A percentile compares a stretch with the other conserved stretches of the same genome.
Conservation (phyloP, 1,140 invertebrate species). For the Thaumetopoea pityocampa region DNA sequence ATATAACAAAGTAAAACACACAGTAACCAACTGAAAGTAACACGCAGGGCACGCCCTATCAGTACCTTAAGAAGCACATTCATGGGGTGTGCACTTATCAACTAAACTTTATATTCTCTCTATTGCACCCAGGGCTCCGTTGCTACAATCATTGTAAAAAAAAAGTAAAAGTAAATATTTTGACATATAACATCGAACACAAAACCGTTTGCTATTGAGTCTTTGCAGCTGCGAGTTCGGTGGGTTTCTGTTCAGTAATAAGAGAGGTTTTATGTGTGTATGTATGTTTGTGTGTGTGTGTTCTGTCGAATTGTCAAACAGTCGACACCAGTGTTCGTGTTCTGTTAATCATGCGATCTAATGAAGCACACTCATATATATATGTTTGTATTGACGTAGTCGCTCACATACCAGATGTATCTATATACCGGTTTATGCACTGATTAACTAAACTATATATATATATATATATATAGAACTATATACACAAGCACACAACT, state of each 20-base stretch:
- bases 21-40: constrained; percentile 45
- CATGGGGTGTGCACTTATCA: constrained; percentile 70
- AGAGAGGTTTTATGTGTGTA: constrained; percentile 39
- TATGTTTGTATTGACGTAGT: constrained; percentile 41
- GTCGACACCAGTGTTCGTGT: constrained; percentile 37
- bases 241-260: constrained; percentile 18
- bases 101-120: constrained; percentile 41
- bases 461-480: too few species aligned
- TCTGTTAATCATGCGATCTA: constrained; percentile 51
- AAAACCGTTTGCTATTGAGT: constrained; percentile 23
- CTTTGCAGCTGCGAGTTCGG: constrained; percentile 15
- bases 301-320: too few species aligned
- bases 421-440: constrained; percentile 6
- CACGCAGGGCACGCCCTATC: constrained; percentile 60
- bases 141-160: constrained; percentile 31
- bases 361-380: constrained; percentile 56
- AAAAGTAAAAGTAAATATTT: constrained; percentile 28
- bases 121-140: constrained; percentile 67
- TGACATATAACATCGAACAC: constrained; percentile 45
- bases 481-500: constrained; percentile 10
- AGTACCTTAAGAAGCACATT: constrained; percentile 70
- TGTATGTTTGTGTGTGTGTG: constrained; percentile 38
- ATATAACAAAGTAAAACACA: constrained; percentile 43
- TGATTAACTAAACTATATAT: constrained; percentile 13
- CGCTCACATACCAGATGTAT: constrained; percentile 71